Evolutionary conservation across 2,797 vertebrate species (phyloP).

Genomic region (Danio choprae): DNA sequence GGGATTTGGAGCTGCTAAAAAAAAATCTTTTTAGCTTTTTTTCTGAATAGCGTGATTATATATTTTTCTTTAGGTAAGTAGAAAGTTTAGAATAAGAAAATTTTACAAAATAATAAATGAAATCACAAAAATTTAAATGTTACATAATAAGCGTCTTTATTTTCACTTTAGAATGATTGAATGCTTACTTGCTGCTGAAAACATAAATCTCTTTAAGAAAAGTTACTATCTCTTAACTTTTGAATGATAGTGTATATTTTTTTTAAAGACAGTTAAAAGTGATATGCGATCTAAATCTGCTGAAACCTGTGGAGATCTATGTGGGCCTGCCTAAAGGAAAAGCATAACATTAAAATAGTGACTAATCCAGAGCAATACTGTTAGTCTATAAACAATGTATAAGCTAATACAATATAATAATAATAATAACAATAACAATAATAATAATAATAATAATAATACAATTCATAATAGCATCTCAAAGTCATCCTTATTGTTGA

Average conservation of each 20-base stretch:
- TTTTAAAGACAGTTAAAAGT: not conserved
- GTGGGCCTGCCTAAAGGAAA: conserved; percentile 9
- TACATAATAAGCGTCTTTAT: not conserved
- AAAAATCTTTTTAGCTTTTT: not conserved
- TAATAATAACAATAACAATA: not conserved
- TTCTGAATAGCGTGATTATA: not conserved
- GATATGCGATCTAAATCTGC: not conserved
- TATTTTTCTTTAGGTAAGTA: not conserved
- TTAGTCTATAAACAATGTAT: not conserved
- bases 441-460: not conserved
- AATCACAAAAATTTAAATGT: no score
- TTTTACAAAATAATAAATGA: no score
- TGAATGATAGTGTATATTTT: not conserved
- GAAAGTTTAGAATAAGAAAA: not conserved
- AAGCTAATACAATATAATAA: not conserved
- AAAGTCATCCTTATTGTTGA: not conserved
- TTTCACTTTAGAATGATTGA: not conserved
- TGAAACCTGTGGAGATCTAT: not conserved
- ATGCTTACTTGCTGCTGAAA: not conserved
- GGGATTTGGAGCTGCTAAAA: not conserved
- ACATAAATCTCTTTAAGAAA: not conserved
- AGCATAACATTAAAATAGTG: not conserved
- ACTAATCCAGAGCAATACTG: not conserved
- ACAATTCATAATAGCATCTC: not conserved
- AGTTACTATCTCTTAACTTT: not conserved